Percentiles rank a stretch among this genome's conserved stretches.
These are phyloP conservation scores for Agapornis canus DNA, from an alignment of 2,797 vertebrate species.

Conservation along the genomic window DNA sequence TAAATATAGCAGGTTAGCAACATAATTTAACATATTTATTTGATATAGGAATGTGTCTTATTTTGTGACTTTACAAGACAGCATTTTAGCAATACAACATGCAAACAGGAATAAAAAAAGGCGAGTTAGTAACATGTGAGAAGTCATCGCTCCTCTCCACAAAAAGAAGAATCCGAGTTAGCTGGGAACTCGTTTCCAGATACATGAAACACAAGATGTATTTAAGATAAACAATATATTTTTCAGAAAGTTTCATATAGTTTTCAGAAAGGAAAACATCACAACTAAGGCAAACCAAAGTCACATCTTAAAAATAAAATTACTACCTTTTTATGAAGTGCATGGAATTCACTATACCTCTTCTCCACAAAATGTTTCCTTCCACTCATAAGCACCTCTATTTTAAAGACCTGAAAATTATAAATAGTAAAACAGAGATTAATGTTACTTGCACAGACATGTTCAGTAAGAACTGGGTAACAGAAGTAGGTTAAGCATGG, in stretches of 20 bases:
- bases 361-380: constrained; percentile 95
- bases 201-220: background rate
- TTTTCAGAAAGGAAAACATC: background rate
- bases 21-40: background rate
- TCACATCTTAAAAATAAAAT: background rate
- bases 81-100: background rate
- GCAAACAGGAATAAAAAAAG: background rate
- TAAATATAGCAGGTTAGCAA: background rate
- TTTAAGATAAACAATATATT: background rate
- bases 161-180: background rate
- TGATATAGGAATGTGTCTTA: background rate
- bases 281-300: background rate
- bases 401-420: constrained; percentile 90
- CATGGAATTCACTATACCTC: constrained; percentile 96
- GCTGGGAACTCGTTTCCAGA: background rate
- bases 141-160: background rate
- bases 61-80: background rate
- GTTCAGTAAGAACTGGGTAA: background rate
- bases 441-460: background rate
- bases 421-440: constrained; percentile 57
- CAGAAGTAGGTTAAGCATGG: background rate
- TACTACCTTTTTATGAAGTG: constrained; percentile 95
- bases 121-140: background rate
- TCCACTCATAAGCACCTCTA: constrained; percentile 93
- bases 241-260: too few relatives aligned